These are phyloP conservation scores for Linnaemya vulpina DNA, from an alignment of 2,888 invertebrate genomes.

Conservation along the genomic window DNA sequence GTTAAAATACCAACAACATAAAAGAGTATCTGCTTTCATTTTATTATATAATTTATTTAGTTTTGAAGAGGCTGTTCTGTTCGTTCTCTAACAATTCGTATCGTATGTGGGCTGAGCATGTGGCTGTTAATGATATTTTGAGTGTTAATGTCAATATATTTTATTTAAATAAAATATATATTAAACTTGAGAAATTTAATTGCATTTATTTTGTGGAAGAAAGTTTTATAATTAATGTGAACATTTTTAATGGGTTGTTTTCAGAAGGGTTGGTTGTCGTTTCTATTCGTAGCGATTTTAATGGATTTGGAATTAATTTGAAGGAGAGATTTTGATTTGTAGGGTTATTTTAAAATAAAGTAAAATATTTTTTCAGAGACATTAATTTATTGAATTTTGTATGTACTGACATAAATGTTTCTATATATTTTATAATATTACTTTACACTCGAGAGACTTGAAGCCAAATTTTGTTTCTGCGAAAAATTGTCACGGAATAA, in stretches of 20 bases:
- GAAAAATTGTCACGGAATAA: too few species aligned
- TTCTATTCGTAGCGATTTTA: slow-evolving; percentile 8
- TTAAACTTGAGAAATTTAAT: slow-evolving; percentile 59
- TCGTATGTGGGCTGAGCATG: slow-evolving; percentile 45
- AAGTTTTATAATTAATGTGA: slow-evolving; percentile 42
- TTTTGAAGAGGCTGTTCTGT: slow-evolving; percentile 13
- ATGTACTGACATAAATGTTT: too few species aligned
- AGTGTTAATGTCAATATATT: slow-evolving; percentile 66
- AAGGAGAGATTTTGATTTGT: slow-evolving; percentile 7
- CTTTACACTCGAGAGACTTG: too few species aligned
- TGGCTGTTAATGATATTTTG: slow-evolving; percentile 62
- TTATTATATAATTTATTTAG: slow-evolving; percentile 43
- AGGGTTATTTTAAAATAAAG: not conserved
- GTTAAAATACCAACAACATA: slow-evolving; percentile 38
- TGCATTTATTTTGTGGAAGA: slow-evolving; percentile 32
- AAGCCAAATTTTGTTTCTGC: too few species aligned
- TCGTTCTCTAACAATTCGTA: slow-evolving; percentile 25
- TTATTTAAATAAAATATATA: slow-evolving; percentile 12
- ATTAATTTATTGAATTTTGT: too few species aligned
- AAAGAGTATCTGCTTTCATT: slow-evolving; percentile 61
- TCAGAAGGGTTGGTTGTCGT: not conserved
- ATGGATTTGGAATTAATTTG: slow-evolving; percentile 42
- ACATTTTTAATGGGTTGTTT: slow-evolving; percentile 24
- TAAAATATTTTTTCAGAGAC: not conserved
- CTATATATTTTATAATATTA: too few species aligned